Conservation (phyloP, 1,140 invertebrate species). For the Semibalanus balanoides region DNA sequence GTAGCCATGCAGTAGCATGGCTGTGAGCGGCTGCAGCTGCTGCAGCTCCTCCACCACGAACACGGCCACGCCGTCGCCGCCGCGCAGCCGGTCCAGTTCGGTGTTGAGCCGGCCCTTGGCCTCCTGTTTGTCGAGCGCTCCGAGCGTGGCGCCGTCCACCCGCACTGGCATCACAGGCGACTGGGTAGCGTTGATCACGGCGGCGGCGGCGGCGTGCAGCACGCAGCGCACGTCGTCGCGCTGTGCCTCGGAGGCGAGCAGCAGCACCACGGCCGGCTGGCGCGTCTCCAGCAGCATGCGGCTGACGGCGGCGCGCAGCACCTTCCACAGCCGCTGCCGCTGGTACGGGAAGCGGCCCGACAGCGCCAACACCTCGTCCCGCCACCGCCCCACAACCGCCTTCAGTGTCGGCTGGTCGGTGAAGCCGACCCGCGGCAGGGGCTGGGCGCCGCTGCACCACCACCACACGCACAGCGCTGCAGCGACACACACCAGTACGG, state of each 20-base stretch:
- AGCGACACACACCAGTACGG: background rate
- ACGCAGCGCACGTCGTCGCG: background rate
- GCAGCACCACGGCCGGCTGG: background rate
- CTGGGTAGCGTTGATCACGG: background rate
- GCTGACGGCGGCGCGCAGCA: background rate
- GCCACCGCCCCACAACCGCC: background rate
- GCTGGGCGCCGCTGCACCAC: background rate
- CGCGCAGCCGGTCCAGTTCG: background rate
- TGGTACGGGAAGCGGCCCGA: background rate
- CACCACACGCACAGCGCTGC: too few species aligned
- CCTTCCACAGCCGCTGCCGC: background rate
- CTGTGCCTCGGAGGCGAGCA: background rate
- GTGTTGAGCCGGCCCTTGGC: background rate
- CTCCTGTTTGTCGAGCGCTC: background rate
- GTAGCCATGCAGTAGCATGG: conserved; percentile 1
- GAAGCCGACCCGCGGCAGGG: background rate
- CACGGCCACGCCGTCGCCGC: background rate
- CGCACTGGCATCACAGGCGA: background rate
- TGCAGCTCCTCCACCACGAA: background rate
- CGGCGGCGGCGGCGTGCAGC: background rate
- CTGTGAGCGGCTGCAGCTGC: background rate
- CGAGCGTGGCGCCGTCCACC: background rate
- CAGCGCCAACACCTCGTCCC: background rate
- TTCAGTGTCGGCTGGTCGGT: background rate
- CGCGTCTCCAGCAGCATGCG: background rate